Evolutionary conservation across 2,113 vertebrate genomes (phyloP).

Genomic region (Pandion haliaetus): DNA sequence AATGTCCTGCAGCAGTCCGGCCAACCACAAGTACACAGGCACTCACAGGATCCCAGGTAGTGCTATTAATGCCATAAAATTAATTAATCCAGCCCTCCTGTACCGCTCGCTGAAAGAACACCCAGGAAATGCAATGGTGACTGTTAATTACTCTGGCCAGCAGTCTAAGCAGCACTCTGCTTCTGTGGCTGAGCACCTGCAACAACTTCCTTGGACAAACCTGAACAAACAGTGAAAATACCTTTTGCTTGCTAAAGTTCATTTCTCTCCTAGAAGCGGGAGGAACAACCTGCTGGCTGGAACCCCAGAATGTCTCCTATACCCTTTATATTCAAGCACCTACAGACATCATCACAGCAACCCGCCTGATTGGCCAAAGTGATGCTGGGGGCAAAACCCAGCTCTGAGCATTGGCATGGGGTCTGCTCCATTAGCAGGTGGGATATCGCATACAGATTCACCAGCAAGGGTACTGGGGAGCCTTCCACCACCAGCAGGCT

Average conservation of each 20-base stretch:
- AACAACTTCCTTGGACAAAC: background rate
- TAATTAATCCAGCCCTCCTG: background rate
- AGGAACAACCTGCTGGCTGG: background rate
- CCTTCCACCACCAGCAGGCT: background rate
- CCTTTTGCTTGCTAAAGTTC: background rate
- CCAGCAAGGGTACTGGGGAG: accelerated
- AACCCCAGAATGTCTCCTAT: background rate
- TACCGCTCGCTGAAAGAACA: background rate
- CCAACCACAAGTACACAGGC: accelerated
- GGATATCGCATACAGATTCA: accelerated
- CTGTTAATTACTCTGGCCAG: background rate
- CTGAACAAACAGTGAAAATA: background rate
- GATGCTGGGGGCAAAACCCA: background rate
- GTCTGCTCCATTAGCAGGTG: background rate
- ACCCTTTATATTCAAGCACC: no score
- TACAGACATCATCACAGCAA: background rate
- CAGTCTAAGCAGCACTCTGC: background rate
- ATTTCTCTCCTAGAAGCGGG: background rate
- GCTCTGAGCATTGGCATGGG: background rate
- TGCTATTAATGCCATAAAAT: background rate
- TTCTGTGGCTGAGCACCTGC: background rate
- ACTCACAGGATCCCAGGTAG: background rate
- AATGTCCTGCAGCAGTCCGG: accelerated
- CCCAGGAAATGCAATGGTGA: background rate
- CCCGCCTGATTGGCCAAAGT: accelerated